A percentile compares a stretch with the other conserved stretches of the same genome.
These are phyloP conservation scores for Eubasilissa splendida DNA, from an alignment of 2,888 invertebrate genomes.

Conservation along the genomic window DNA sequence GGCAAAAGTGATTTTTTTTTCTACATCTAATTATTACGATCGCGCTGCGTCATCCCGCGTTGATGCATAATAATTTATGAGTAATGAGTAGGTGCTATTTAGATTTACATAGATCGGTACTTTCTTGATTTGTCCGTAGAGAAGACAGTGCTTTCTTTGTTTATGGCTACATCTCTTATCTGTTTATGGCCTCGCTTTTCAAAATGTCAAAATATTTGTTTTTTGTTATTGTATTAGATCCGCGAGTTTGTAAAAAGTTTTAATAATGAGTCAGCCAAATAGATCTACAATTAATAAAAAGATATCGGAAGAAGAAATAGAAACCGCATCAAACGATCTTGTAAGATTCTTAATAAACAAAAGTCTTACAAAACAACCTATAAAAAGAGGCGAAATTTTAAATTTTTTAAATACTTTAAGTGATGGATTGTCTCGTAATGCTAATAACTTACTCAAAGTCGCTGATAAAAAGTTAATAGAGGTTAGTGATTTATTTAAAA, in stretches of 20 bases:
- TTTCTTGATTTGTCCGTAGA: no score
- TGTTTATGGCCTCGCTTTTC: neutral
- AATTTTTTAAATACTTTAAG: slow-evolving; percentile 39
- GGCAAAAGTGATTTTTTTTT: no score
- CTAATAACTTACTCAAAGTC: slow-evolving; percentile 31
- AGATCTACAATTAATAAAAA: slow-evolving; percentile 22
- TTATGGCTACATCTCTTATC: neutral
- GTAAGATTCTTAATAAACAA: slow-evolving; percentile 48
- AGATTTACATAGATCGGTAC: no score
- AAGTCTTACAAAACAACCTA: slow-evolving; percentile 37
- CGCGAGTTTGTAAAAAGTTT: neutral
- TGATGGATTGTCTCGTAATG: slow-evolving; percentile 39
- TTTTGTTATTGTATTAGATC: neutral
- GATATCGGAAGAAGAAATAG: slow-evolving; percentile 34
- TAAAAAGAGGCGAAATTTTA: slow-evolving; percentile 45
- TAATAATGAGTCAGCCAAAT: slow-evolving; percentile 49
- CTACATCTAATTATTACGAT: no score
- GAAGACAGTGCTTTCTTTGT: no score
- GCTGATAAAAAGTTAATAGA: slow-evolving; percentile 34
- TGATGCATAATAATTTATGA: no score
- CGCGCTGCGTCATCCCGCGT: no score
- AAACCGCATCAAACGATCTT: slow-evolving; percentile 31
- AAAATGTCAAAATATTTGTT: neutral
- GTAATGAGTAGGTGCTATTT: no score
- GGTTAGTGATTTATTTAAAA: slow-evolving; percentile 12